Evolutionary conservation across 2,113 vertebrate species (phyloP).

Genomic region (Otus sunia): DNA sequence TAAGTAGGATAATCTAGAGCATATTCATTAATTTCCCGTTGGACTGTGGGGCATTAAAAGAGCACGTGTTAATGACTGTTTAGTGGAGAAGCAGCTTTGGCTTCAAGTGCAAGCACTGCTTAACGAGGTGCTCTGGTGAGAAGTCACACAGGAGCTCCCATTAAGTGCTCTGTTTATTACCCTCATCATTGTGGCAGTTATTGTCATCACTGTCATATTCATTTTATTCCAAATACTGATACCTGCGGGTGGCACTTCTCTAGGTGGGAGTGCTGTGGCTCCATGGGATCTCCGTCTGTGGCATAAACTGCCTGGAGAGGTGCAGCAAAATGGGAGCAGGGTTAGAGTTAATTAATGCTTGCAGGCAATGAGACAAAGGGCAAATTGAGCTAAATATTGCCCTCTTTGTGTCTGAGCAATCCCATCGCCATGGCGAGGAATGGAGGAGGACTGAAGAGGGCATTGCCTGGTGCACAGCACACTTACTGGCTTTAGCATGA

Average conservation of each 20-base stretch:
- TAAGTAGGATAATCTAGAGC: too few species aligned
- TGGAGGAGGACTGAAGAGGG: neutral
- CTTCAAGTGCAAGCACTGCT: neutral
- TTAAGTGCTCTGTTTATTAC: fast-evolving
- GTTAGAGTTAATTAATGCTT: neutral
- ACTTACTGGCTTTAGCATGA: neutral
- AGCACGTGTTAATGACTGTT: fast-evolving
- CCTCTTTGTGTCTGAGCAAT: neutral
- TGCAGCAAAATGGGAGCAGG: neutral
- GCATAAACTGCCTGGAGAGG: neutral
- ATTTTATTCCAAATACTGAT: fast-evolving
- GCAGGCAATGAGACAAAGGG: neutral
- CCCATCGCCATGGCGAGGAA: neutral
- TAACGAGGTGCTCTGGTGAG: neutral
- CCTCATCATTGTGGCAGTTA: too few species aligned
- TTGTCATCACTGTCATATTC: fast-evolving
- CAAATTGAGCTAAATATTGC: neutral
- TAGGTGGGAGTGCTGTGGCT: neutral
- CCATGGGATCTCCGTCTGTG: neutral
- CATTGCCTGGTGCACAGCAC: too few species aligned
- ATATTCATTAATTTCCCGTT: fast-evolving
- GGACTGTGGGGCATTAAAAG: fast-evolving
- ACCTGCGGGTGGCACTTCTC: fast-evolving
- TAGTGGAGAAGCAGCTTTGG: neutral
- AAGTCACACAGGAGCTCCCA: neutral